phyloP scores from a whole-genome alignment of 2,113 vertebrate genomes.

The Leucosticte australis region DNA sequence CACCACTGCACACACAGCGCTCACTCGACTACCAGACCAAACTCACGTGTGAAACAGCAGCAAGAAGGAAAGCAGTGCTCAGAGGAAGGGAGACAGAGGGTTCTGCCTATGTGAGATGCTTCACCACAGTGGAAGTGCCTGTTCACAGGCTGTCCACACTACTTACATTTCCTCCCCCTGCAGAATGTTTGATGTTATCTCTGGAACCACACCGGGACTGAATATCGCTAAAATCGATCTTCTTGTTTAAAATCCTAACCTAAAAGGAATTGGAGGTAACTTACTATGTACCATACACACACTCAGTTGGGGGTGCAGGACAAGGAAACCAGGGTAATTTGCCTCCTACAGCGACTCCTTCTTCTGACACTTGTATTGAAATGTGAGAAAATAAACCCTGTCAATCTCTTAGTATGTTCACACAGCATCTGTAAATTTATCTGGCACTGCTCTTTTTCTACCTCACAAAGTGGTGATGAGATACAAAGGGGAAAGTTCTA shows the following conservation, averaged over 20 bases:
- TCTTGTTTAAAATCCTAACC: constrained; percentile 96
- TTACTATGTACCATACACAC: constrained; percentile 53
- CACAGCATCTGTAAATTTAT: neutral
- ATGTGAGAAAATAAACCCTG: neutral
- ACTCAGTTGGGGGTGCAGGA: neutral
- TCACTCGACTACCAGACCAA: neutral
- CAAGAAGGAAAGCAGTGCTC: constrained; percentile 1
- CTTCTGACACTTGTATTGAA: neutral
- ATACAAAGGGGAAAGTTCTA: neutral
- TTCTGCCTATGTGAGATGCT: constrained; percentile 15
- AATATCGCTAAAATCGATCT: constrained; percentile 89
- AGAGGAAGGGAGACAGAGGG: constrained; percentile 9
- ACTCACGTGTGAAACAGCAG: neutral
- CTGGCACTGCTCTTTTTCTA: neutral
- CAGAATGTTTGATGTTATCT: constrained; percentile 91
- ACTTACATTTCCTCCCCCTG: constrained; percentile 90
- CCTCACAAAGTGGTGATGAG: neutral
- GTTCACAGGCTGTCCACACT: constrained; percentile 42
- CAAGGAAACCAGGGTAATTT: neutral
- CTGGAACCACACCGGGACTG: constrained; percentile 90
- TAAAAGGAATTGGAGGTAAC: constrained; percentile 84
- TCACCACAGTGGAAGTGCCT: constrained; percentile 33
- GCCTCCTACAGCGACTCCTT: neutral
- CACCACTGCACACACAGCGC: neutral
- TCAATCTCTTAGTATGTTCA: neutral